Base-by-base conservation (phyloP, 2,797 vertebrate species). In the Acanthis flammea region DNA sequence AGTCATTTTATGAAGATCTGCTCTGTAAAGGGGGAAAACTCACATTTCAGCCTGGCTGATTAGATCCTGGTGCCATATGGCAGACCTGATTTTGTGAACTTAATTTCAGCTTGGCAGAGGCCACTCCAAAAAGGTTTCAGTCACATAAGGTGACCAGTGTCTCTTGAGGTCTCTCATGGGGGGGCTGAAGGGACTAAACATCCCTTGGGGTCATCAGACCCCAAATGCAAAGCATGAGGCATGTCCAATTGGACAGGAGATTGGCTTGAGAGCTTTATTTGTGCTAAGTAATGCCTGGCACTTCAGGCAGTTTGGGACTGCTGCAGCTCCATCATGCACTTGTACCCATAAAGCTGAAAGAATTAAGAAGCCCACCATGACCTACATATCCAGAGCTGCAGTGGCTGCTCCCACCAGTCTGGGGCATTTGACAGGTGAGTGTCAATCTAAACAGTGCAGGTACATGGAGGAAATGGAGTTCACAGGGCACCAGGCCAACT, bases 1-100 rank as follows among this genome's bases (percentile, higher is more conserved):
- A 21, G 4, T 91, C 1, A 24, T 51, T 86, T 48, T 30, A 18
- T 25, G 44, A 62, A 73, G 57, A 30, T 44, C 70, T 80, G 61
- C 58, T 75, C 48, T 39, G 55, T 51, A 70, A 84, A 61, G 5
- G 31, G 2, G 18, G 10, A 35, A n/a, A 67, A 78, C 25, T n/a
- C 68, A 37, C n/a, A 2, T 83, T 83, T 80, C 44, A 77, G 58
- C 12, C 31, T 27, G 86, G 47, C 54, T 77, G 67, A 67, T n/a
- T 44, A 28, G n/a, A 53, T 33, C 51, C 75, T 41, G 70, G n/a
- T 62, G 44, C 89, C 95, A 86, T 70, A 67, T 53, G 84, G 87
- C 58, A 91, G 87, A 78, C 44, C 42, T 1, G n/a, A 37, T 86
- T 96, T 92, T 91, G 68, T 61, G 91, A 89, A 95, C 58, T 83